phyloP scores from a whole-genome alignment of 2,888 invertebrate species.

The Clunio marinus region DNA sequence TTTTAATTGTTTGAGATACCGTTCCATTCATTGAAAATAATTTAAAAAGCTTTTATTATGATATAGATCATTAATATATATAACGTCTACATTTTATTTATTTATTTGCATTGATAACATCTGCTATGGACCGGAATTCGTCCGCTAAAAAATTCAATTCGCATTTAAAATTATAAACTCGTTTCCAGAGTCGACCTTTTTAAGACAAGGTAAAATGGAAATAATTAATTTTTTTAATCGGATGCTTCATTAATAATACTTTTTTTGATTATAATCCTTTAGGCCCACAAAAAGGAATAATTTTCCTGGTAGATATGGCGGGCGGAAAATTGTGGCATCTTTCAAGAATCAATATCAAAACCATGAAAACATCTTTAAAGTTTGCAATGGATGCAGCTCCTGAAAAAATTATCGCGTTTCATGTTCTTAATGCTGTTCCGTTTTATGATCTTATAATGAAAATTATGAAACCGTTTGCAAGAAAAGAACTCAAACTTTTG shows the following conservation, averaged over 20 bases:
- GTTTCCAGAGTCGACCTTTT: no score
- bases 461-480: slow-evolving; percentile 5
- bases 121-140: no score
- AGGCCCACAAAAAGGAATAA: slow-evolving; percentile 20
- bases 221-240: no score
- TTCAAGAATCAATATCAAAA: slow-evolving; percentile 4
- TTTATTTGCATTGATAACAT: no score
- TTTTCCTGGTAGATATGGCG: slow-evolving; percentile 2
- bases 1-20: no score
- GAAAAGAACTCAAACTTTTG: neutral
- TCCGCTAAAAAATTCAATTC: no score
- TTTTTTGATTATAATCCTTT: neutral
- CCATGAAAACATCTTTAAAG: neutral
- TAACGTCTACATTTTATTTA: no score
- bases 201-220: no score
- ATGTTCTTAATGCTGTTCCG: slow-evolving; percentile 9
- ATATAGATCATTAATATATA: no score
- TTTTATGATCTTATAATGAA: neutral
- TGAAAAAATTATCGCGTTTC: neutral
- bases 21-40: neutral
- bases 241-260: no score
- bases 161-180: no score
- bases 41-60: neutral
- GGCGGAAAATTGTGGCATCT: neutral
- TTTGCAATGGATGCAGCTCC: slow-evolving; percentile 7